Conservation (phyloP, 1,140 invertebrate species). For the Littorina saxatilis region DNA sequence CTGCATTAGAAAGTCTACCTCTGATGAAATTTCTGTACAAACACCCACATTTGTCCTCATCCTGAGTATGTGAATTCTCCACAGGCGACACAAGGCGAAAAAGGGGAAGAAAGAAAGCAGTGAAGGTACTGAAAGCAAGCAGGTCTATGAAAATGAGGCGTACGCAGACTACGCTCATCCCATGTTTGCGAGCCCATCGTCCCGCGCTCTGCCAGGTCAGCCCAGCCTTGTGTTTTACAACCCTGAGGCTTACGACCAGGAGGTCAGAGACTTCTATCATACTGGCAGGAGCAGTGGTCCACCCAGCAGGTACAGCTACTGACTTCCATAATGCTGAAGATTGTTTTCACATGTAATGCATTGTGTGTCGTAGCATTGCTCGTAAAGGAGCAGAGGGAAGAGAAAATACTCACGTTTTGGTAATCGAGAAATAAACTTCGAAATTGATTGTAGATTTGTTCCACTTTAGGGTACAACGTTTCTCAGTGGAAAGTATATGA, state of each 20-base stretch:
- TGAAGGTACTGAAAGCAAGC: not conserved
- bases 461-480: too few species aligned
- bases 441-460: too few species aligned
- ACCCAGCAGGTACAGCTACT: constrained; percentile 11
- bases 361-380: too few species aligned
- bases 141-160: not conserved
- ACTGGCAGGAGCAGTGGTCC: not conserved
- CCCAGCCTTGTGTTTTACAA: constrained; percentile 14
- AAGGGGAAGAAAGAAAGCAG: constrained; percentile 10
- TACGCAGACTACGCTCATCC: not conserved
- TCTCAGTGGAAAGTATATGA: too few species aligned
- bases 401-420: too few species aligned
- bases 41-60: too few species aligned
- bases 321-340: not conserved
- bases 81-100: constrained; percentile 2
- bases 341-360: not conserved
- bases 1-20: too few species aligned
- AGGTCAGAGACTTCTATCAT: not conserved
- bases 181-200: not conserved
- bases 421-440: too few species aligned
- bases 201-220: not conserved
- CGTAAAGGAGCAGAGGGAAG: too few species aligned
- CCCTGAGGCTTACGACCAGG: constrained; percentile 4
- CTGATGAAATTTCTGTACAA: too few species aligned
- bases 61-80: too few species aligned